Evolutionary conservation across 2,797 vertebrate species (phyloP), one percentile per base, ranked within the genome.

Genomic region (Labroides dimidiatus): DNA sequence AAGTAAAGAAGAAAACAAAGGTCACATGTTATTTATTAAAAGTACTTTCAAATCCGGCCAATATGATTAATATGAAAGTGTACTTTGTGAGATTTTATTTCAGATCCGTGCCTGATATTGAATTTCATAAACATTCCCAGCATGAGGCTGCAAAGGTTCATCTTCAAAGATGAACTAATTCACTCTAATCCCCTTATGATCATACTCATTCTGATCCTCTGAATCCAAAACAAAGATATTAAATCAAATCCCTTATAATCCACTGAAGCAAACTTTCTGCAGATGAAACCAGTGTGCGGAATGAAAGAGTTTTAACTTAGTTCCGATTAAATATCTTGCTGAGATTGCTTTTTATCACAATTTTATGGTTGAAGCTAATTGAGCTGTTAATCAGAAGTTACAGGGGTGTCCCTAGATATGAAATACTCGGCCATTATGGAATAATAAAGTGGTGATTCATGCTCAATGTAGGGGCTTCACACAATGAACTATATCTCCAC

Each of bases 171-270:
- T 63, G 5, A 71, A 74, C 74, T 76, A 74, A 78, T 75, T 84
- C 59, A 54, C 37, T 68, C 19, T 84, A 90, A 88, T 87, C 81
- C 72, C 79, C 63, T 81, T 81, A 84, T 78, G 57, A 78, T 88
- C 68, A 75, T 80, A 82, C 77, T 50, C 72, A 51, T 73, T 77
- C 67, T 77, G 58, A 80, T 75, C 67, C 78, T 77, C 65, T 76
- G 72, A 86, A 78, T 84, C 77, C 72, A 75, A 83, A 86, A 87
- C 84, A 76, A 84, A 81, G 73, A 81, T 85, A 82, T 86, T 75
- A 72, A 89, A 85, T 87, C 33, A 79, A 74, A 81, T 82, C 78
- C 65, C 61, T 59, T 65, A 50, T 82, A 84, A 86, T 87, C 80
- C 70, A 82, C 58, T 75, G 55, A 2, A 61, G 58, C 42, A 80